A percentile compares a stretch with the other conserved stretches of the same genome.
Evolutionary conservation across 2,888 invertebrate genomes (phyloP).

Genomic region (Sacculina carcini): DNA sequence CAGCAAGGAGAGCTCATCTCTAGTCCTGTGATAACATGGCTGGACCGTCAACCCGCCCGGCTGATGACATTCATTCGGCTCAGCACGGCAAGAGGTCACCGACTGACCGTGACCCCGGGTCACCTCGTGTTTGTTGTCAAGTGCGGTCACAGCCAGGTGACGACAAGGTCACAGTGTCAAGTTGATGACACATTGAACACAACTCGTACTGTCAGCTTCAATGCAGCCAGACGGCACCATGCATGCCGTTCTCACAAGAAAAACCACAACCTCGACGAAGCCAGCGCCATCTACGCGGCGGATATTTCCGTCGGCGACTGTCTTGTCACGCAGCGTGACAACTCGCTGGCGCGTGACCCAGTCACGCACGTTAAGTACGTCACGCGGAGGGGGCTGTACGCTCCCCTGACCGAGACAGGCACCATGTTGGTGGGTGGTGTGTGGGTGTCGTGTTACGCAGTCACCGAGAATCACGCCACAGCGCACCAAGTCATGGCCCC

Average conservation of each 20-base stretch:
- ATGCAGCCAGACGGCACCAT: too few species aligned
- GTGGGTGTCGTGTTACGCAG: slow-evolving; percentile 80
- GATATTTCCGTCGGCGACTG: too few species aligned
- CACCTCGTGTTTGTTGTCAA: slow-evolving; percentile 43
- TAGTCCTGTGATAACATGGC: slow-evolving; percentile 67
- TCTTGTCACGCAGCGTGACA: too few species aligned
- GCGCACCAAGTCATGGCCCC: slow-evolving; percentile 73
- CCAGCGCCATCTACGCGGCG: too few species aligned
- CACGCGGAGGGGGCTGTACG: slow-evolving; percentile 47
- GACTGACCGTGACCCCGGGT: slow-evolving; percentile 53
- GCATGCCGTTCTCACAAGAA: too few species aligned
- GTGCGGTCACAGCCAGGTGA: slow-evolving; percentile 21
- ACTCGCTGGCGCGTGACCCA: too few species aligned
- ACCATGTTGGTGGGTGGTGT: slow-evolving; percentile 70
- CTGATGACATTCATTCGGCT: slow-evolving; percentile 45
- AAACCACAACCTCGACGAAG: too few species aligned
- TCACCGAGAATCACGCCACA: slow-evolving; percentile 50
- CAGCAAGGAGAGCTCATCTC: slow-evolving; percentile 39
- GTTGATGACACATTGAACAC: too few species aligned
- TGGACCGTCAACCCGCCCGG: slow-evolving; percentile 48
- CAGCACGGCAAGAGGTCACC: slow-evolving; percentile 40
- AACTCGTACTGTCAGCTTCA: too few species aligned
- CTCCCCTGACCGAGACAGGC: slow-evolving; percentile 63
- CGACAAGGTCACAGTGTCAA: too few species aligned
- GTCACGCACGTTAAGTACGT: slow-evolving; percentile 33